These are phyloP conservation scores for Chondrilla cf. caribensis DNA, from an alignment of 37 sponge, comb jelly and placozoan genomes.

Conservation along the genomic window DNA sequence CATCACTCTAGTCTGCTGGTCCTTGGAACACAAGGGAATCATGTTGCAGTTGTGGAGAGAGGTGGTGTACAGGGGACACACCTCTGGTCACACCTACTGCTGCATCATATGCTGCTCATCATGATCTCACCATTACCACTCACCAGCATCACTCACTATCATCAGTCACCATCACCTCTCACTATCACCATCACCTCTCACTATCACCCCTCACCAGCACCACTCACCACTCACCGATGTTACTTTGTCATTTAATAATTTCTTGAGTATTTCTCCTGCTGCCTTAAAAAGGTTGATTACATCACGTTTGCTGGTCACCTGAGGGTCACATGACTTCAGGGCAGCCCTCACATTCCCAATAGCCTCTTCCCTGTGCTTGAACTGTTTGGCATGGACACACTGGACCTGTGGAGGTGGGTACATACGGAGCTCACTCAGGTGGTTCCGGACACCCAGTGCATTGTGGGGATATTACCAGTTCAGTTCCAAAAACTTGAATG, in stretches of 20 bases:
- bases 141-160: too few relatives aligned
- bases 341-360: constrained; percentile 1
- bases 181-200: too few relatives aligned
- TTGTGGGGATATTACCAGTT: constrained; percentile 19
- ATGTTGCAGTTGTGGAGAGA: too few relatives aligned
- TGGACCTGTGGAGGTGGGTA: constrained; percentile 23
- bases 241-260: constrained; percentile 50
- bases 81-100: too few relatives aligned
- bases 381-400: constrained; percentile 48
- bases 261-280: constrained; percentile 32
- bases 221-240: constrained; percentile 21
- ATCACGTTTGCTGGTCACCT: constrained; percentile 18
- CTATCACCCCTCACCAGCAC: too few relatives aligned
- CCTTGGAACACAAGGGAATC: too few relatives aligned
- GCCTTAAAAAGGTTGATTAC: constrained; percentile 21
- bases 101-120: too few relatives aligned
- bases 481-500: constrained; percentile 60
- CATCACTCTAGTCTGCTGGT: too few relatives aligned
- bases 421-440: not conserved
- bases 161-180: too few relatives aligned
- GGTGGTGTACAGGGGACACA: too few relatives aligned
- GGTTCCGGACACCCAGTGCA: not conserved
- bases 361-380: constrained; percentile 43
- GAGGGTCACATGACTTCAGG: too few relatives aligned
- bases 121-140: too few relatives aligned